Evolutionary conservation across 2,888 invertebrate genomes (phyloP), one percentile per base, ranked within the genome.

Genomic region (Hybos culiciformis): DNA sequence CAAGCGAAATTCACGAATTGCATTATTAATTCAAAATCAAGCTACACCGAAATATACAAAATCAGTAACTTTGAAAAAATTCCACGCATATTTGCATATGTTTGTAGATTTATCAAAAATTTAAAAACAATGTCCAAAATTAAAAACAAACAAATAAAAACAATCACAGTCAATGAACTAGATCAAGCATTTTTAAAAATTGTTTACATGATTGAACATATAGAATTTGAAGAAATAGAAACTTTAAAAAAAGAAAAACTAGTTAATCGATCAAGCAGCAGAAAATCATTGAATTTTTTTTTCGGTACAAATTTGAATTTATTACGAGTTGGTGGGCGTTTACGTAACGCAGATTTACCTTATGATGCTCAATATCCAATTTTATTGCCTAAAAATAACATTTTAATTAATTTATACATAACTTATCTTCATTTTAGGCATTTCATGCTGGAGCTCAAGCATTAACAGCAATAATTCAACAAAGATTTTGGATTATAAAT

Each of bases 291-390:
- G 20, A 39, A 42, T 33, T 52, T 51, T 8, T 53, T 50, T 39
- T n/a, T 53, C 7, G 52, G 54, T 40, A 18, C 43, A 7, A 17
- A 46, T 36, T 3, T n/a, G 4, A 19, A n/a, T 11, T 34, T 54
- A 17, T 45, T 57, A 24, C 48, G 56, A 43, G 57, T 56, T 23
- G 57, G 58, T 26, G 56, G 57, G 20, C 47, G 56, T 4, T 39
- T 58, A 2, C 36, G 44, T 19, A 47, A 51, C 36, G 48, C 54
- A 11, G 23, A 45, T 8, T 21, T 55, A 5, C 44, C 48, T 7
- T 50, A 46, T 29, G 48, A 51, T 15, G 44, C 50, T 36, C 53
- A 50, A 40, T 53, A 54, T 48, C 56, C 53, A 6, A 49, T 53
- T 8, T 37, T 57, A n/a, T 33, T 59, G 19, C 54, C 54, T n/a